Base-by-base conservation (phyloP, 1,140 invertebrate species). In the Lepidurus couesii region DNA sequence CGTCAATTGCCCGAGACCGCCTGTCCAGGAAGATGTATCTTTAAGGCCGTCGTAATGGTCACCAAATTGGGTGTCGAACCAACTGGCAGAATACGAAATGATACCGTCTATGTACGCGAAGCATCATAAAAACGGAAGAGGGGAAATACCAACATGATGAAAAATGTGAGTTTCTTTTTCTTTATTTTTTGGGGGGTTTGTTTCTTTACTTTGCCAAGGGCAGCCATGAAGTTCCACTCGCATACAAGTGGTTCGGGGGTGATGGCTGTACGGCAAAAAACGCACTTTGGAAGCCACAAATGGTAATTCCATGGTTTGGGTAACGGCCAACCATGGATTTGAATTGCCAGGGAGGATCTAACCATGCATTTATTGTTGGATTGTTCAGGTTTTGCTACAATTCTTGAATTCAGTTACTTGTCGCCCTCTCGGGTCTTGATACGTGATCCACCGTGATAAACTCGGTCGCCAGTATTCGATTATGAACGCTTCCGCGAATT, bases 241-340 rank as follows among this genome's bases (percentile, higher is more conserved):
- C 90, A 96, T 92, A 86, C 94, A 96, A 65, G 95, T 92, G 0
- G 93, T 95, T 44, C 94, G 87, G 5, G 90, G 88, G 82, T 95
- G 92, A 65, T 92, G 89, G 82, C 92, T 93, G 87, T 93, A 93
- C 9, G 94, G 94, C 73, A 95, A 86, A 83, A 96, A 91, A 26
- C 94, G 89, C 42, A 96, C 88, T 84, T 91, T 90, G 75, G 89
- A 90, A 7, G 92, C 93, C 85, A 93, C 91, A 76, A 94, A 89
- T 42, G 93, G 91, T 42, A 91, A 91, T 78, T 92, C 90, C 81
- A 96, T 85, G 75, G 90, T 88, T 82, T 92, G 90, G 81, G 91
- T 90, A 77, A 91, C 90, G 80, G 92, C 91, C 47, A 92, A 87
- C 83, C 93, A 93, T 10, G 93, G 94, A 85, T 96, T 94, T 11